Conservation (phyloP, 2,113 vertebrate genomes). For the Gasterosteus aculeatus region DNA sequence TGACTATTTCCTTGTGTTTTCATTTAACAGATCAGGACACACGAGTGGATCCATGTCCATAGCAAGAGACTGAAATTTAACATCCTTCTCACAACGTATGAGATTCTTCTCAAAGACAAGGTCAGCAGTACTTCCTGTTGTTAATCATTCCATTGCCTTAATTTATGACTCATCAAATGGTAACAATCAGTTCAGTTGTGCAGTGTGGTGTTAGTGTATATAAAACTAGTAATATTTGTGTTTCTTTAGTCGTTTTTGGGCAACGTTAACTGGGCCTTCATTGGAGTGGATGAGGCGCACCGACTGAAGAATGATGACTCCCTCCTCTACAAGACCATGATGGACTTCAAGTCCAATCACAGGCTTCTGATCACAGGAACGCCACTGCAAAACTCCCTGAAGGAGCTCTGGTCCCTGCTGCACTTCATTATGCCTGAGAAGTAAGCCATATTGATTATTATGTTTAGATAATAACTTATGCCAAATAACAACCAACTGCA, state of each 20-base stretch:
- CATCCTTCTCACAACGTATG: conserved; percentile 95
- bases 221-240: conserved; percentile 9
- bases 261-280: conserved; percentile 93
- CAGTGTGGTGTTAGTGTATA: background rate
- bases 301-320: conserved; percentile 98
- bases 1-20: background rate
- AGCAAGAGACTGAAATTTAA: conserved; percentile 96
- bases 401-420: conserved; percentile 97
- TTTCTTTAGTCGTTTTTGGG: conserved; percentile 91
- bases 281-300: conserved; percentile 98
- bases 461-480: background rate
- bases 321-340: conserved; percentile 97
- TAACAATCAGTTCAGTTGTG: background rate
- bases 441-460: conserved; percentile 78
- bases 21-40: conserved; percentile 89
- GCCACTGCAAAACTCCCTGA: conserved; percentile 96
- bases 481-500: background rate
- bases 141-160: background rate
- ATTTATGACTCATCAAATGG: background rate
- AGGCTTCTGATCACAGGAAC: conserved; percentile 98
- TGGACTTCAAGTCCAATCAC: conserved; percentile 97
- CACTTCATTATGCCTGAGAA: conserved; percentile 99
- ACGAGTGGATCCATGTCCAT: conserved; percentile 98
- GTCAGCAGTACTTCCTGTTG: conserved; percentile 68
- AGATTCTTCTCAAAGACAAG: conserved; percentile 99